A percentile compares a stretch with the other conserved stretches of the same genome.
phyloP scores from a whole-genome alignment of 1,140 invertebrate genomes.

The Lasioglossum baleicum region DNA sequence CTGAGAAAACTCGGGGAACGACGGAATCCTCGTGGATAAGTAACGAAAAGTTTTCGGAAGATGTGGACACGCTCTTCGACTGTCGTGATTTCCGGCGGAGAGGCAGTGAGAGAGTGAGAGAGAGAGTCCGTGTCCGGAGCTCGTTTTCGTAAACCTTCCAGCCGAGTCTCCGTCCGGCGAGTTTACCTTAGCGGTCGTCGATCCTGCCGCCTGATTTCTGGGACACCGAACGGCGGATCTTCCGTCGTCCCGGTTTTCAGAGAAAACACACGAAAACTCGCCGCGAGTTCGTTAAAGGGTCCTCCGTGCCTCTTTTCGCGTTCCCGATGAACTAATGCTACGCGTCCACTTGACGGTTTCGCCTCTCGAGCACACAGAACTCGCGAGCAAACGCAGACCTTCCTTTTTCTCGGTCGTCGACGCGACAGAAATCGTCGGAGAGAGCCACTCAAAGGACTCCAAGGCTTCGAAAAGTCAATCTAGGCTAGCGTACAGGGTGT shows the following conservation, averaged over 20 bases:
- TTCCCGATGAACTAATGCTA: slow-evolving; percentile 20
- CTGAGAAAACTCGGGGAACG: background rate
- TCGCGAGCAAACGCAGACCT: background rate
- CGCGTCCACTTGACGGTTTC: background rate
- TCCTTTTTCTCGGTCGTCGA: too few species aligned
- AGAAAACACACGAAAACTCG: slow-evolving; percentile 51
- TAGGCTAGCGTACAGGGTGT: too few species aligned
- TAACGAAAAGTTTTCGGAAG: slow-evolving; percentile 38
- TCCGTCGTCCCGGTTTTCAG: slow-evolving; percentile 52
- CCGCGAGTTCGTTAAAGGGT: slow-evolving; percentile 49
- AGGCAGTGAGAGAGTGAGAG: background rate
- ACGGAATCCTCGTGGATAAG: background rate
- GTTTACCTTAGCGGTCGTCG: slow-evolving; percentile 54
- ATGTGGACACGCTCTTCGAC: slow-evolving; percentile 37
- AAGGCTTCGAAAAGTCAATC: too few species aligned
- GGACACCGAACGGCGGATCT: slow-evolving; percentile 36
- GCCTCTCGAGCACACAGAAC: background rate
- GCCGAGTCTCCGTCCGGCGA: slow-evolving; percentile 32
- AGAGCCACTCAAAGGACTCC: too few species aligned
- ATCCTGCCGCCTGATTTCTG: slow-evolving; percentile 48
- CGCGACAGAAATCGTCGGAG: too few species aligned
- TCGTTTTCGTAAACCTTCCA: slow-evolving; percentile 9
- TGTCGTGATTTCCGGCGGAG: slow-evolving; percentile 22
- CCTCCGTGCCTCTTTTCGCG: background rate
- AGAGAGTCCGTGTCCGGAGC: slow-evolving; percentile 6